Conservation (phyloP, 2,797 vertebrate genomes). For the Linurgus olivaceus region DNA sequence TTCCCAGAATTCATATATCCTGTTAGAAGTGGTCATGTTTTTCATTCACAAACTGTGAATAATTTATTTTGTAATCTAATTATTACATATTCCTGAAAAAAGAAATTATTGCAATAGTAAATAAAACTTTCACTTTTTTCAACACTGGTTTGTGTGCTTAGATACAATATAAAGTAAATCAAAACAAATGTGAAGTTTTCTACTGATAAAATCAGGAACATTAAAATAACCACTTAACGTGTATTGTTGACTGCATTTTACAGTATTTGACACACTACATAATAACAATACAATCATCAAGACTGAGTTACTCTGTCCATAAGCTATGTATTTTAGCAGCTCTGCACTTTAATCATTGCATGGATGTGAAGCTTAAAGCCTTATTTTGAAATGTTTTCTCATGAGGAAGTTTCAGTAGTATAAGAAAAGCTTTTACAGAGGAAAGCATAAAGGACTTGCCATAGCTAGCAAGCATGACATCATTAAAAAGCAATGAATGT, state of each 20-base stretch:
- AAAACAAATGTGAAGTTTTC: not conserved
- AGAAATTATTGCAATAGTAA: not conserved
- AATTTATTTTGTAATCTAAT: slow-evolving; percentile 1
- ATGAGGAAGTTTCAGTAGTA: slow-evolving; percentile 64
- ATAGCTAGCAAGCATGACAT: slow-evolving; percentile 70
- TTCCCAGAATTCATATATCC: not conserved
- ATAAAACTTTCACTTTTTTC: not conserved
- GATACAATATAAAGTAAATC: not conserved
- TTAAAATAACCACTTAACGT: not conserved
- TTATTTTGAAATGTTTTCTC: slow-evolving; percentile 42
- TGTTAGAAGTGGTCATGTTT: not conserved
- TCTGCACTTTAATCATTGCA: not conserved
- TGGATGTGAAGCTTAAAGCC: not conserved
- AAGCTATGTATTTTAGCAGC: not conserved
- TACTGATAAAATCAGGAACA: not conserved
- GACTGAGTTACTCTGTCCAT: not conserved
- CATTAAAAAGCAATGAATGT: slow-evolving; percentile 68
- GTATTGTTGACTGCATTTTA: not conserved
- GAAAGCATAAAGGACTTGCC: slow-evolving; percentile 54
- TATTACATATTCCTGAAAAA: not conserved
- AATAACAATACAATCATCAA: not conserved
- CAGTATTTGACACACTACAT: not conserved
- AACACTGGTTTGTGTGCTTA: not conserved
- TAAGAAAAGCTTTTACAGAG: slow-evolving; percentile 51
- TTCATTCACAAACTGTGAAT: not conserved